Evolutionary conservation across 2,888 invertebrate species (phyloP).

Genomic region (Julus scanicus): DNA sequence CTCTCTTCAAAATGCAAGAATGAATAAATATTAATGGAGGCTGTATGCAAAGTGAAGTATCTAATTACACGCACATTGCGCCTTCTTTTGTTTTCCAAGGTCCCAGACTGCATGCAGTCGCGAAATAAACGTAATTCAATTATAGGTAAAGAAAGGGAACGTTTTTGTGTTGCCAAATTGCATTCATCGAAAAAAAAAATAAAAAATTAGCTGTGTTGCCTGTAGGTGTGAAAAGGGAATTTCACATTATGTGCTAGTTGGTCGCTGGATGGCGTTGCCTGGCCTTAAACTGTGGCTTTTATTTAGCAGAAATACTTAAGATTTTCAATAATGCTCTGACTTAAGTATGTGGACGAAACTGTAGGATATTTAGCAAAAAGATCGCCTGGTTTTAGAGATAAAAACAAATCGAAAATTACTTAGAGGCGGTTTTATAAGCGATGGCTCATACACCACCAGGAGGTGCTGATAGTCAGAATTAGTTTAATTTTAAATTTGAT

Average conservation of each 20-base stretch:
- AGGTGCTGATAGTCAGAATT: no score
- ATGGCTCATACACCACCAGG: no score
- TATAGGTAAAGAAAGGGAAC: background rate
- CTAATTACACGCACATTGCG: conserved; percentile 32
- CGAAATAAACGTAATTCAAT: background rate
- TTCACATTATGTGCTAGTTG: background rate
- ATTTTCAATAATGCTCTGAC: no score
- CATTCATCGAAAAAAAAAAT: background rate
- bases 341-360: no score
- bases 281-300: no score
- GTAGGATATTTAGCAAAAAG: no score
- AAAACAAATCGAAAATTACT: no score
- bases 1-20: background rate
- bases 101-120: background rate
- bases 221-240: background rate
- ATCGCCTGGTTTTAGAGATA: no score
- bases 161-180: background rate
- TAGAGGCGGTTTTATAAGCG: no score
- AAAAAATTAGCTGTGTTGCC: background rate
- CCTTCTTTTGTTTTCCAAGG: background rate
- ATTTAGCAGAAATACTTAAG: no score
- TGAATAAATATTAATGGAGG: conserved; percentile 32
- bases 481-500: no score
- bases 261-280: background rate
- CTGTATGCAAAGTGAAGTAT: conserved; percentile 6